Conservation (phyloP, 2,888 invertebrate genomes). For the Creontiades dilutus region DNA sequence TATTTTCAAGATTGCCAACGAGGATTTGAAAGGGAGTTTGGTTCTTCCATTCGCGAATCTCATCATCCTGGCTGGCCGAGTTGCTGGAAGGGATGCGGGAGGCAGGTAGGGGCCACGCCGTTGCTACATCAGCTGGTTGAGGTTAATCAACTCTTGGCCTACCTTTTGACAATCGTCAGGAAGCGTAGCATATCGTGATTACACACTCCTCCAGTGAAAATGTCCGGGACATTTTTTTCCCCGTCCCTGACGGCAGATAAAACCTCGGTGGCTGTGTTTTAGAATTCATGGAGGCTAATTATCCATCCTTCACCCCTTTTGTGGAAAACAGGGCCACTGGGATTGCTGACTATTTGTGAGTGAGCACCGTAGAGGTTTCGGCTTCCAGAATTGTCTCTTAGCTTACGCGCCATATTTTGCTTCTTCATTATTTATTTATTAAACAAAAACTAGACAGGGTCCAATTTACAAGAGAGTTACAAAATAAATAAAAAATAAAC, state of each 20-base stretch:
- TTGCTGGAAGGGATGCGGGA: background rate
- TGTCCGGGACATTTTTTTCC: constrained; percentile 9
- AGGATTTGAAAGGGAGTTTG: background rate
- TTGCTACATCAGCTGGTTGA: constrained; percentile 57
- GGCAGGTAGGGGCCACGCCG: background rate
- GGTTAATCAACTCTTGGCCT: constrained; percentile 64
- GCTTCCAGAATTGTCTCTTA: too few relatives aligned
- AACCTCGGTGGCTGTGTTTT: constrained; percentile 22
- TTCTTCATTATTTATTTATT: too few relatives aligned
- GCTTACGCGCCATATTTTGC: too few relatives aligned
- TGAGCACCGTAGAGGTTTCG: too few relatives aligned
- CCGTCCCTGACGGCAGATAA: constrained; percentile 21
- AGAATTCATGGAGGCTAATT: constrained; percentile 2
- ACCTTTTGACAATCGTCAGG: constrained; percentile 56
- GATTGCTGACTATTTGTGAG: background rate
- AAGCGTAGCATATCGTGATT: constrained; percentile 58
- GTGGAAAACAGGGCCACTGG: background rate
- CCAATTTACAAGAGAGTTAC: too few relatives aligned
- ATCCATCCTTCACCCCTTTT: constrained; percentile 18
- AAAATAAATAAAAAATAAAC: too few relatives aligned
- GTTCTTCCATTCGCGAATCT: background rate
- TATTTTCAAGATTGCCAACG: constrained; percentile 28
- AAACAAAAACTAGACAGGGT: too few relatives aligned
- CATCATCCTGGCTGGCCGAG: background rate
- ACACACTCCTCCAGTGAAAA: constrained; percentile 35